Evolutionary conservation across 2,113 vertebrate genomes (phyloP), one percentile per base, ranked within the genome.

Genomic region (Fulica atra): DNA sequence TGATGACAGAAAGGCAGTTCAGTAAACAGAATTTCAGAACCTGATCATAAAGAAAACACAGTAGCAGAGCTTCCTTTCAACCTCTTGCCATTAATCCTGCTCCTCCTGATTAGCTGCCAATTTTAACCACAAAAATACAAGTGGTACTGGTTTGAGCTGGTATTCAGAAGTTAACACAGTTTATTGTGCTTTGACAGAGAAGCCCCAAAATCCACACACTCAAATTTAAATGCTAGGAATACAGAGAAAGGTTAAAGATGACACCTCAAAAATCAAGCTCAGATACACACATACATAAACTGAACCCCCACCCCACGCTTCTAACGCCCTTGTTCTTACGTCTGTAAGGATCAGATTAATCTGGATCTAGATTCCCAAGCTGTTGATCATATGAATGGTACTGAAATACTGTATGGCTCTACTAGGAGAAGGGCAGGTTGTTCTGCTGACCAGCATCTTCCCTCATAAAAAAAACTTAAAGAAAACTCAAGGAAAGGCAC

Each of bases 391-490:
- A 54, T 6, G 24, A 93, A 28, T 5, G 6, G 14, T 24, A 80
- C 11, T 28, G 31, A 86, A 80, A 71, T 35, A 90, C 0, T 40
- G 4, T 65, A 72, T 16, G 16, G 81, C 23, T 13, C 19, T 57
- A 3, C 0, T 6, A 6, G 4, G 3, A 7, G 1, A 48, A 1
- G 2, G 13, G 3, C 3, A 16, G 7, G 8, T 20, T 33, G 12
- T 38, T 72, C 53, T 48, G 10, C 29, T 40, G 46, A 46, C 11
- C 19, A 70, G 31, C 16, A 66, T 6, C 10, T 26, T 53, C 8
- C 31, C 7, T 53, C 50, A 77, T 3, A 61, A 83, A 74, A 80
- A 71, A 63, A 87, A 33, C 16, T 50, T 13, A 35, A 63, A 31
- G 12, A 73, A 11, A 15, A 74, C 13, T 51, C 1, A 71, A 85